These are phyloP conservation scores for Cervus canadensis DNA, from an alignment of 2,113 vertebrate species.

Conservation along the genomic window DNA sequence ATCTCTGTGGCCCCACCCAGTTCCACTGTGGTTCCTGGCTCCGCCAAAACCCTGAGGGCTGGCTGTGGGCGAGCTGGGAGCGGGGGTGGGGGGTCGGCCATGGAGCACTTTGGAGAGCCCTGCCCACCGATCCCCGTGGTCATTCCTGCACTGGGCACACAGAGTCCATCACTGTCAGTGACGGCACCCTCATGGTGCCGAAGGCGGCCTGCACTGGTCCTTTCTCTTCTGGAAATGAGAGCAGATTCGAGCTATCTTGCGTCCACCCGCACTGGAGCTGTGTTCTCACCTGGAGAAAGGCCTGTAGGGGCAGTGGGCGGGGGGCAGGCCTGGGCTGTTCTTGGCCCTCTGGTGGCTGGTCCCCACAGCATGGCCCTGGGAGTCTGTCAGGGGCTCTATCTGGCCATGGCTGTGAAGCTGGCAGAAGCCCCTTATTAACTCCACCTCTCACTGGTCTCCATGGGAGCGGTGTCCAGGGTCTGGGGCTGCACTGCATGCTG, in stretches of 20 bases:
- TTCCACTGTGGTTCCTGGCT: neutral
- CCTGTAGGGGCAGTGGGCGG: fast-evolving
- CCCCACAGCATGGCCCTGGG: fast-evolving
- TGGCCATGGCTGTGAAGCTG: neutral
- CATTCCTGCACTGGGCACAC: too few species aligned
- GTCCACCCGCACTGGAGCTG: too few species aligned
- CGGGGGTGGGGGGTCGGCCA: fast-evolving
- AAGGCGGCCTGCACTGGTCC: neutral
- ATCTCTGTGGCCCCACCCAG: neutral
- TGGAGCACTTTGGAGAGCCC: neutral
- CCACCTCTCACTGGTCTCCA: fast-evolving
- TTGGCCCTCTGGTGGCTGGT: too few species aligned
- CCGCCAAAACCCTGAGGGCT: neutral
- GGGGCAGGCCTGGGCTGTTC: fast-evolving
- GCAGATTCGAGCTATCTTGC: neutral
- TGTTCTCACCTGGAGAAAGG: neutral
- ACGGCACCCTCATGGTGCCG: fast-evolving
- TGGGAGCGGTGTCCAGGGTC: fast-evolving
- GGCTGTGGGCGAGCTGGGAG: fast-evolving
- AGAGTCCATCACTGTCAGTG: fast-evolving
- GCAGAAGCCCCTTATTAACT: fast-evolving
- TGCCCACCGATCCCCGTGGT: neutral
- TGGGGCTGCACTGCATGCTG: fast-evolving
- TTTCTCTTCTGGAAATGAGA: neutral
- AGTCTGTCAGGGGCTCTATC: neutral